phyloP scores from a whole-genome alignment of 2,797 vertebrate genomes.

The Carduelis carduelis region DNA sequence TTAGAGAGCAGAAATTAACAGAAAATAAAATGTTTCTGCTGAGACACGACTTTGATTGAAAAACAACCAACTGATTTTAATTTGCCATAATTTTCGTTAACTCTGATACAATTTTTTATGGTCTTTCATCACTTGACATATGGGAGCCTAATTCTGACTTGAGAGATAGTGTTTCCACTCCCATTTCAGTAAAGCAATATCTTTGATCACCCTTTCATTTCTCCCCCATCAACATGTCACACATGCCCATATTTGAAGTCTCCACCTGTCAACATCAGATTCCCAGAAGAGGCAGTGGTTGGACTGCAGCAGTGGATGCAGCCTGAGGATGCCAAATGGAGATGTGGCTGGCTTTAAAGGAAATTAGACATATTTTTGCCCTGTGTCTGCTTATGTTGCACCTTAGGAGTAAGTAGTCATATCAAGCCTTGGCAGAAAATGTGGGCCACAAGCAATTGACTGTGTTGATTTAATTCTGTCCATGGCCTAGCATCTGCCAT shows the following conservation, averaged over 20 bases:
- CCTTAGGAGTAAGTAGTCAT: not conserved
- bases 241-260: not conserved
- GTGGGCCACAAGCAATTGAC: not conserved
- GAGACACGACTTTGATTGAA: not conserved
- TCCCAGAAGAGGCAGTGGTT: not conserved
- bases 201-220: slow-evolving; percentile 43
- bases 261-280: slow-evolving; percentile 41
- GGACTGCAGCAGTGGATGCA: not conserved
- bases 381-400: not conserved
- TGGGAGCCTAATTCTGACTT: slow-evolving; percentile 48
- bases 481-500: not conserved
- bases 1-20: not conserved
- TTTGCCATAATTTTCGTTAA: not conserved
- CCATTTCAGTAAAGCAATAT: slow-evolving; percentile 2
- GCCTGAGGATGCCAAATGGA: not conserved
- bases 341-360: not conserved
- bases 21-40: not conserved
- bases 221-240: not conserved
- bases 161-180: slow-evolving; percentile 37
- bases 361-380: not conserved
- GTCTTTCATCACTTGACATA: slow-evolving; percentile 25
- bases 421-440: not conserved
- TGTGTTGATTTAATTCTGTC: not conserved
- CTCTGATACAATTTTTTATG: slow-evolving; percentile 7
- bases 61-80: not conserved